Evolutionary conservation across 2,113 vertebrate genomes (phyloP).

Genomic region (Amphilophus citrinellus): DNA sequence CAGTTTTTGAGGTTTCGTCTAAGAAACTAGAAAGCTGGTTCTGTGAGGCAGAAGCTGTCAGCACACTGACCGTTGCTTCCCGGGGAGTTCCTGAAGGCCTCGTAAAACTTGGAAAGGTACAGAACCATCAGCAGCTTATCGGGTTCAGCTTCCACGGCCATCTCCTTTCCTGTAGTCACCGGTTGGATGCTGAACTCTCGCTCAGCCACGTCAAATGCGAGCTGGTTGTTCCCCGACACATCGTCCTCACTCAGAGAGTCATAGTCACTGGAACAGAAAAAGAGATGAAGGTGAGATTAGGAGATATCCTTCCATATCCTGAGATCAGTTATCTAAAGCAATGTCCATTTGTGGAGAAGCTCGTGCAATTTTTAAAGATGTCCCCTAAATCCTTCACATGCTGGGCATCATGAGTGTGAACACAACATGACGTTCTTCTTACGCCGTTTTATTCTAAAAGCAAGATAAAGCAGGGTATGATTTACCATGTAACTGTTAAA

Average conservation of each 20-base stretch:
- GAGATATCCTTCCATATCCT: neutral
- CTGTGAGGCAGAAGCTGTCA: neutral
- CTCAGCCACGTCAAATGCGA: constrained; percentile 92
- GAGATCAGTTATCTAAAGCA: neutral
- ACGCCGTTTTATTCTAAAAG: too few species aligned
- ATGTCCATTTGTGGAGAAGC: too few species aligned
- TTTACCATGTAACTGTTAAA: too few species aligned
- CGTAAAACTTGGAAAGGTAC: constrained; percentile 95
- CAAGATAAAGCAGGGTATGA: too few species aligned
- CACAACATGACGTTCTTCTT: too few species aligned
- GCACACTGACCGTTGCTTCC: constrained; percentile 82
- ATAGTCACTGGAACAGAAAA: constrained; percentile 84
- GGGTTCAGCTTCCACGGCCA: constrained; percentile 83
- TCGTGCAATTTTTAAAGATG: too few species aligned
- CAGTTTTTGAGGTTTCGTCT: neutral
- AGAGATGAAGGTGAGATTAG: neutral
- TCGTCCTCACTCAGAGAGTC: constrained; percentile 88
- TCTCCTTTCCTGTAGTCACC: constrained; percentile 89
- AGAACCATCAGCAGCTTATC: constrained; percentile 96
- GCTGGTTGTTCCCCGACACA: constrained; percentile 88
- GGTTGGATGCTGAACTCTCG: constrained; percentile 92
- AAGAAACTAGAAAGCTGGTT: neutral
- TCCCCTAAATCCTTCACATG: fast-evolving
- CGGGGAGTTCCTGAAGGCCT: constrained; percentile 87
- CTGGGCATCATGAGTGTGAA: neutral